Evolutionary conservation across 1,140 invertebrate species (phyloP).

Genomic region (Orchestia grillus): DNA sequence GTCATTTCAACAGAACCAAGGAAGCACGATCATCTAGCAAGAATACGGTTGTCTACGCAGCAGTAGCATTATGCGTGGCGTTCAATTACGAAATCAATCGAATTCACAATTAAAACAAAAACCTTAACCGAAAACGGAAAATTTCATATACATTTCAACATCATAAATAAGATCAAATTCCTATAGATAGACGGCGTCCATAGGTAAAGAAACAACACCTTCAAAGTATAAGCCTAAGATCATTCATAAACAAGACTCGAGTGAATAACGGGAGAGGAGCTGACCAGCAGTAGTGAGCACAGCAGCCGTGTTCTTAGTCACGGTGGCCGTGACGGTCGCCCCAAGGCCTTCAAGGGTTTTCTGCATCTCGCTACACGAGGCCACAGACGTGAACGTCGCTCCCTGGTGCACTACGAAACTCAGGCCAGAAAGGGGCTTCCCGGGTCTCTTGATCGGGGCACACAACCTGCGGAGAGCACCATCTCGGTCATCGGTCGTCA

Average conservation of each 20-base stretch:
- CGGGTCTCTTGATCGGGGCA: neutral
- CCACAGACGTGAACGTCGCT: conserved; percentile 71
- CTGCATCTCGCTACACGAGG: conserved; percentile 76
- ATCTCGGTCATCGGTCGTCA: neutral
- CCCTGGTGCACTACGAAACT: conserved; percentile 82
- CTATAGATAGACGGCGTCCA: neutral
- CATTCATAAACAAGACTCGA: neutral
- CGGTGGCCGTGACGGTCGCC: conserved; percentile 79
- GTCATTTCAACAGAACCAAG: no score
- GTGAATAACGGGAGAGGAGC: neutral
- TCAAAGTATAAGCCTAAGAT: neutral
- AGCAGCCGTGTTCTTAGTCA: conserved; percentile 79
- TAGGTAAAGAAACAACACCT: neutral
- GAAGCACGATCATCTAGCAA: no score
- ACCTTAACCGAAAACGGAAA: neutral
- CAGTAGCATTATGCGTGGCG: no score
- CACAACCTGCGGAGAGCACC: neutral
- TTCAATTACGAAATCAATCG: no score
- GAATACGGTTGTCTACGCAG: no score
- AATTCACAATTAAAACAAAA: neutral
- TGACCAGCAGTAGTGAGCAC: conserved; percentile 81
- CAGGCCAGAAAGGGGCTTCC: conserved; percentile 81
- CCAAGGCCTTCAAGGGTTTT: conserved; percentile 81
- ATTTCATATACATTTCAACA: neutral
- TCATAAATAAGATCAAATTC: neutral